Evolutionary conservation across 2,888 invertebrate species (phyloP), one percentile per base, ranked within the genome.

Genomic region (Temnothorax rugatulus): DNA sequence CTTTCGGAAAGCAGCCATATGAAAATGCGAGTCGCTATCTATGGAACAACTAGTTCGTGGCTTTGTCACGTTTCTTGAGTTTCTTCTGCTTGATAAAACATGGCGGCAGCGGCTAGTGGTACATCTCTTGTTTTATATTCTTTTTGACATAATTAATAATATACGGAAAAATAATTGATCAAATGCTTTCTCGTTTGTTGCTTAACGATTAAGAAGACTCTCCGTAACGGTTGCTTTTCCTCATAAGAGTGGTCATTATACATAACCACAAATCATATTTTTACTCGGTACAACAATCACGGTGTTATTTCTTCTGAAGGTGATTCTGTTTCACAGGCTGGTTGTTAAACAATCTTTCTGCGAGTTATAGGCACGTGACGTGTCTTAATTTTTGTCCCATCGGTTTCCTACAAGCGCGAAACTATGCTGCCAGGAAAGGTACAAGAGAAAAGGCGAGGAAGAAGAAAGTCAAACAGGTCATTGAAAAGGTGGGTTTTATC

Each of bases 371-470:
- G 13, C 21, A 77, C 18, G 77, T 57, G 25, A n/a, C 64, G 34
- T 86, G 86, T n/a, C 76, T 82, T 9, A 83, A 73, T 59, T 69
- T 84, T 13, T 81, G 77, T 59, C 84, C 87, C 8, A 61, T 84
- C 68, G 85, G 89, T 44, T 89, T 91, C 52, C 59, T 91, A 34
- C 94, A 94, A 90, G 86, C 88, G 18, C 91, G 95, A 73, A 91
- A 95, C 88, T 97, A 97, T 95, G 98, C 98, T 5, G 98, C 98
- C 0, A 96, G 98, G 86, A 98, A 97, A 95, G 98, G 98, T 74
- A 98, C 98, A 4, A 96, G 98, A 88, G 97, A 97, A 73, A 97
- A 96, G 91, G 97, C 97, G 47, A 96, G 96, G 74, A 97, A 97
- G 81, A 95, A 97, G 91, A 98, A 97, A 95, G 97, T 97, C 44